Percentiles rank a stretch among this genome's conserved stretches.
phyloP scores from a whole-genome alignment of 2,797 vertebrate genomes.

The Leontocebus nigricollis region DNA sequence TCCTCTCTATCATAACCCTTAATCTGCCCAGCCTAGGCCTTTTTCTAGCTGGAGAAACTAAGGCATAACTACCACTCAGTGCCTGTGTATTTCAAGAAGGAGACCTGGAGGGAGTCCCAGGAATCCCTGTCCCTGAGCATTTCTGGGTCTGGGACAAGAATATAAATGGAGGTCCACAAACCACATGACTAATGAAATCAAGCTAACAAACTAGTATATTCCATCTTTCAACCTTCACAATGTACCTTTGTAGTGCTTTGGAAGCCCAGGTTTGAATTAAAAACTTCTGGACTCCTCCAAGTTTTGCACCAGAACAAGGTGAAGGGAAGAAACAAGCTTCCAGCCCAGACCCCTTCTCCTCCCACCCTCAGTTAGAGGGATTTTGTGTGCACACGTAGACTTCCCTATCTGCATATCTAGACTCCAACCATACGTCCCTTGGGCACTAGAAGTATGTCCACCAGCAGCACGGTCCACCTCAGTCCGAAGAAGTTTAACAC shows the following conservation, averaged over 20 bases:
- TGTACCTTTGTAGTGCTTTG: background rate
- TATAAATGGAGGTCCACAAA: background rate
- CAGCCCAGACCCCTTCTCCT: background rate
- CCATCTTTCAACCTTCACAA: background rate
- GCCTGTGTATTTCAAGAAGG: background rate
- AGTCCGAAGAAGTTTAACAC: background rate
- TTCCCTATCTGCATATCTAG: background rate
- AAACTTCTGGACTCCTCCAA: constrained; percentile 10
- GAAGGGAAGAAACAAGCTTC: background rate
- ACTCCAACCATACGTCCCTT: background rate
- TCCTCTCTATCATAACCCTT: background rate
- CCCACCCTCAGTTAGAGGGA: background rate
- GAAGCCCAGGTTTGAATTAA: background rate
- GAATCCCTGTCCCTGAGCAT: background rate
- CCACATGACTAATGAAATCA: constrained; percentile 16
- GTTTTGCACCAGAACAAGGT: background rate
- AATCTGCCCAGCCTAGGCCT: background rate
- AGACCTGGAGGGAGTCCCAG: background rate
- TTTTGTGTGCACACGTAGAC: background rate
- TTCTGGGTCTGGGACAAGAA: background rate
- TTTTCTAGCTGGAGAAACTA: constrained; percentile 5
- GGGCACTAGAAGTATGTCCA: background rate
- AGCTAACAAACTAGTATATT: background rate
- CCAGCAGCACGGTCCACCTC: background rate
- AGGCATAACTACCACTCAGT: background rate